Base-by-base conservation (phyloP, 2,888 invertebrate genomes). In the Sepioteuthis lessoniana region DNA sequence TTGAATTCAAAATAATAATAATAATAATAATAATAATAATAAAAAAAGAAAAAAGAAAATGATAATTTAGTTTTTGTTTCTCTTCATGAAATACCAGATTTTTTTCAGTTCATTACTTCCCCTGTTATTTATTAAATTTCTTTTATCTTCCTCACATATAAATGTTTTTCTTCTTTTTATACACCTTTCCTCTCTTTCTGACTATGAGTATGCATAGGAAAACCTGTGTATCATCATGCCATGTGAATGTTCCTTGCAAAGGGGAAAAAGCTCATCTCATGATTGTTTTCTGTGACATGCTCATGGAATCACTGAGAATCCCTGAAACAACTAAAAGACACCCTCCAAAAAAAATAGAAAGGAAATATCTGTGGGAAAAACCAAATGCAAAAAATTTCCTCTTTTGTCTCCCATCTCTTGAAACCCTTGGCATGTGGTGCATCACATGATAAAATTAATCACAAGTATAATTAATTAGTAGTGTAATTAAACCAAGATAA, bases 391-490 rank as follows among this genome's bases (percentile, higher is more conserved):
- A 4, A 35, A 16, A n/a, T 76, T 76, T n/a, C 76, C 4, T 76
- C 16, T 76, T 35, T 76, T 76, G n/a, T 76, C 35, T 76, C 35
- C 35, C 35, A 8, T 60, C n/a, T 25, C 55, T n/a, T 76, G 76
- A 35, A 76, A 76, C 76, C 13, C 76, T n/a, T 4, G n/a, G 76
- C 16, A n/a, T 76, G 76, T 76, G 76, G 76, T 2, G 76, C 13
- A 76, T 76, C n/a, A 76, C n/a, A 76, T n/a, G 76, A 76, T 76
- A 76, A 76, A 76, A 76, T 76, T 76, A 76, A 76, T 76, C n/a
- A 13, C 76, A n/a, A n/a, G n/a, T 76, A 76, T 76, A 76, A 76
- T 76, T 76, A 76, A 76, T 76, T 76, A 76, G 76, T 16, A n/a
- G 3, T n/a, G 76, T 76, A 76, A 76, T 76, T 76, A n/a, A 76